phyloP scores from a whole-genome alignment of 2,797 vertebrate species.

The Enteromius mattozi region DNA sequence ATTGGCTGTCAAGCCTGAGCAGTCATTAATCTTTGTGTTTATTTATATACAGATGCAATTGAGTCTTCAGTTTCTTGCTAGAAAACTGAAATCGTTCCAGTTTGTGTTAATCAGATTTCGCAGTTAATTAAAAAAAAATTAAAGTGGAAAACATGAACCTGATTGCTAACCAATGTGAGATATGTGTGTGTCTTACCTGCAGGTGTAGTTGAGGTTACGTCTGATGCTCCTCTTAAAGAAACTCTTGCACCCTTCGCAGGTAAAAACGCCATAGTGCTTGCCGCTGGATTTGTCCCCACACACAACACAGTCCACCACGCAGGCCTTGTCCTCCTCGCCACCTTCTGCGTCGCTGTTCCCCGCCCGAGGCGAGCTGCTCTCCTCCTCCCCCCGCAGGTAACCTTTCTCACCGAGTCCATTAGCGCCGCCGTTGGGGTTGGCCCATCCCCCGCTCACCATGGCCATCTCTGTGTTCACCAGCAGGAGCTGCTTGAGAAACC shows the following conservation, averaged over 20 bases:
- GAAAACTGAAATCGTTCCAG: not conserved
- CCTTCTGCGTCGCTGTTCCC: conserved; percentile 89
- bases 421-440: conserved; percentile 87
- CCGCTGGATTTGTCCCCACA: conserved; percentile 96
- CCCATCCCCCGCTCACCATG: conserved; percentile 96
- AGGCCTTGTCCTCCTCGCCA: conserved; percentile 87
- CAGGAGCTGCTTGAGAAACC: conserved; percentile 49
- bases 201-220: conserved; percentile 94
- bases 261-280: conserved; percentile 96
- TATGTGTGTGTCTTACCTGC: conserved; percentile 79
- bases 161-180: not conserved
- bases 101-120: not conserved
- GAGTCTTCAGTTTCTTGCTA: not conserved
- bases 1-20: conserved; percentile 15
- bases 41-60: not conserved
- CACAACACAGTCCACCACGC: conserved; percentile 93
- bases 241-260: conserved; percentile 97
- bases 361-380: conserved; percentile 86
- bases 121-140: not conserved
- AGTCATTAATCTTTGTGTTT: not conserved
- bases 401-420: conserved; percentile 87
- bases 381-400: conserved; percentile 85
- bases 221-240: conserved; percentile 97
- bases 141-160: not conserved
- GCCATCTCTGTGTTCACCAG: conserved; percentile 80